Conservation (phyloP, 2,113 vertebrate species). For the Anolis carolinensis region DNA sequence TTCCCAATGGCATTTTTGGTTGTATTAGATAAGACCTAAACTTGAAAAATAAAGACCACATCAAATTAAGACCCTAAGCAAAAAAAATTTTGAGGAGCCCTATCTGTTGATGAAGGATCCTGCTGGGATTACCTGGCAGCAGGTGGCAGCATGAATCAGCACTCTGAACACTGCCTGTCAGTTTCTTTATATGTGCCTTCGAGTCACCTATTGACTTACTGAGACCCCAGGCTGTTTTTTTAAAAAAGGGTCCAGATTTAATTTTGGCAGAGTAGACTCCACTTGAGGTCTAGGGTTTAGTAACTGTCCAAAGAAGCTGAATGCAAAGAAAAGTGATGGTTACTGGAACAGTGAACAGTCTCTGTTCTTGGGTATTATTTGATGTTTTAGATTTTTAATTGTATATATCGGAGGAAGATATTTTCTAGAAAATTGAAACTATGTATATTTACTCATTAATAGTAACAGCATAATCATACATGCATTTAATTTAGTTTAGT, state of each 20-base stretch:
- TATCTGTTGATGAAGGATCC: neutral
- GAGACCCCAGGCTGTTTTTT: neutral
- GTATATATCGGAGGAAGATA: neutral
- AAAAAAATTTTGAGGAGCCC: neutral
- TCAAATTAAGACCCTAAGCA: too few relatives aligned
- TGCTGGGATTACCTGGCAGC: neutral
- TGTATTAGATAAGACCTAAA: too few relatives aligned
- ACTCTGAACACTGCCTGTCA: neutral
- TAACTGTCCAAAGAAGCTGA: neutral
- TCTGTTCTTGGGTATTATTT: neutral
- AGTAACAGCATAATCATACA: neutral
- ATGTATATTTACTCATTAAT: neutral
- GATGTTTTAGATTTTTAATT: neutral
- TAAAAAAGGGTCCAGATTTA: neutral
- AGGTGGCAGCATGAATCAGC: neutral
- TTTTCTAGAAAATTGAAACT: neutral
- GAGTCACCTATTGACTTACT: too few relatives aligned
- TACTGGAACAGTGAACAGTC: neutral
- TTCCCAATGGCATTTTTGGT: too few relatives aligned
- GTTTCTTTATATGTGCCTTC: too few relatives aligned
- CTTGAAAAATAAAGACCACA: too few relatives aligned
- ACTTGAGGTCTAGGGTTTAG: neutral
- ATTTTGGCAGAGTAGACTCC: neutral
- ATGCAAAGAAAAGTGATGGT: neutral
- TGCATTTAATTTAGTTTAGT: neutral